Evolutionary conservation across 2,888 invertebrate genomes (phyloP).

Genomic region (Allophyes oxyacanthae): DNA sequence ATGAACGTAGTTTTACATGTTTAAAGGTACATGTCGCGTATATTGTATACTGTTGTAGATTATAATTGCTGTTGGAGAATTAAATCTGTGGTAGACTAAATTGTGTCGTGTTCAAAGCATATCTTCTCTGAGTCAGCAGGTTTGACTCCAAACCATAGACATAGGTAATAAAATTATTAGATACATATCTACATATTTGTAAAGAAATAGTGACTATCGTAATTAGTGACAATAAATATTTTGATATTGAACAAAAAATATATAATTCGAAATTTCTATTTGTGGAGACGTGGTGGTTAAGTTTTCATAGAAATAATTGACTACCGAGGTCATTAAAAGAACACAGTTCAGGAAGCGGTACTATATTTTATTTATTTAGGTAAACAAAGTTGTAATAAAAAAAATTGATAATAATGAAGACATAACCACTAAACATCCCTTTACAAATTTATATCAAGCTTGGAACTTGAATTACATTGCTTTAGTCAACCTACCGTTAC

Average conservation of each 20-base stretch:
- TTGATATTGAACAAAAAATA: conserved; percentile 69
- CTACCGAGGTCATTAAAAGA: conserved; percentile 1
- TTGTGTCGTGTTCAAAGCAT: conserved; percentile 83
- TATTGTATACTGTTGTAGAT: conserved; percentile 78
- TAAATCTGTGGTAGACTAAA: conserved; percentile 73
- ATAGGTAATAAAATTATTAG: conserved; percentile 53
- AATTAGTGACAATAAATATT: conserved; percentile 77
- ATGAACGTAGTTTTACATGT: conserved; percentile 70
- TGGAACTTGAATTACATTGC: conserved; percentile 49
- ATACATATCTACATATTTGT: conserved; percentile 64
- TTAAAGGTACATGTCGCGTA: conserved; percentile 69
- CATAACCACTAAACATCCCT: conserved; percentile 43
- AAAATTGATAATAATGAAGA: conserved; percentile 20
- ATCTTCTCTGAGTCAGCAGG: conserved; percentile 73
- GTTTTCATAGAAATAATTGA: conserved; percentile 52
- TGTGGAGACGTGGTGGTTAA: conserved; percentile 53
- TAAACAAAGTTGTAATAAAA: not conserved
- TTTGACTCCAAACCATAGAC: conserved; percentile 64
- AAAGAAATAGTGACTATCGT: conserved; percentile 64
- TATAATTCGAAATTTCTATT: conserved; percentile 62
- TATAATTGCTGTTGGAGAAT: conserved; percentile 74
- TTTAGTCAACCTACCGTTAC: conserved; percentile 16
- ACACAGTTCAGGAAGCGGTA: not conserved
- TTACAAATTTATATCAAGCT: conserved; percentile 52
- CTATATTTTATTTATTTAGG: not conserved